Base-by-base conservation (phyloP, 1,140 invertebrate species). In the Drosophila ohnishii region DNA sequence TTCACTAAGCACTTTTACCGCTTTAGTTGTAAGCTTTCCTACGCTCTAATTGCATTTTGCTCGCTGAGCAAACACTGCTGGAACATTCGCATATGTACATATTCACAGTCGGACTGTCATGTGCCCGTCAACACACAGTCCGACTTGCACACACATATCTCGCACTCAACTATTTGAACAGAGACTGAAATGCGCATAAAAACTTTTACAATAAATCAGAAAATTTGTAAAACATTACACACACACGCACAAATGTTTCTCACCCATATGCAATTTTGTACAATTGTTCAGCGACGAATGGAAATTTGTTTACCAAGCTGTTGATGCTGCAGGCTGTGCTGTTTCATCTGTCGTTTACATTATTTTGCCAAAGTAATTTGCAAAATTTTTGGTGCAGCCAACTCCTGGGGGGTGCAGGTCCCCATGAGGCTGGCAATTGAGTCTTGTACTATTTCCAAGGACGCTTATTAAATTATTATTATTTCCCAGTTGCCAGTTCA, bases 251-350 rank as follows among this genome's bases (percentile, higher is more conserved):
- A 16, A 42, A 55, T 9, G 58, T 60, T 6, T 44, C 28, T 51
- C 32, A 48, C 59, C 44, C 69, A 53, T 45, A 80, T 63, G 51
- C 13, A 25, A 48, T 76, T 45, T 48, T 53, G 63, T 51, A 25
- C 86, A 44, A 78, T 81, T 87, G 32, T 42, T 66, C 65, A 42
- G 66, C 53, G 22, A 62, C 69, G 57, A 78, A 78, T 75, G 65
- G 65, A 87, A 85, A 85, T 87, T 87, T 78, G 83, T 78, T 82
- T 78, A 78, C 78, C 85, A 63, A 82, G 83, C 75, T 78, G 64
- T 64, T 77, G 64, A 70, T 61, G 65, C 82, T 67, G 51, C 51
- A 40, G 67, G 65, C 65, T 40, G 28, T 48, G 35, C 50, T 47
- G 50, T 47, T 70, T 71, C 35, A 48, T 65, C 35, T 75, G 65